These are phyloP conservation scores for Sebastes miniatus DNA, from an alignment of 2,797 vertebrate genomes.

Conservation along the genomic window DNA sequence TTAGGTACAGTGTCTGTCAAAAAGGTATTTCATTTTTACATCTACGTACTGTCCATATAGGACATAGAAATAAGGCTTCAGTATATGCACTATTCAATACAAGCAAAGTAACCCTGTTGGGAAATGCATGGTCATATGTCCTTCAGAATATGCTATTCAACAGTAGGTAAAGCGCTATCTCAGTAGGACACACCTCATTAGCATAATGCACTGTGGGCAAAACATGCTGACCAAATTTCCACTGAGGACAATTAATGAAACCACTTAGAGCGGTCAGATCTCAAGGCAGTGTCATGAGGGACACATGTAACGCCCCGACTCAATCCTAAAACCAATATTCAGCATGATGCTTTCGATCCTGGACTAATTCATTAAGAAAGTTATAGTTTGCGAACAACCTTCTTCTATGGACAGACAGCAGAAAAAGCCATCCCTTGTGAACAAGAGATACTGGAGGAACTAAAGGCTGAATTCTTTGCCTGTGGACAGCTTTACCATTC, in stretches of 20 bases:
- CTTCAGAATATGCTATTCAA: background rate
- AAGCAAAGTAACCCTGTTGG: constrained; percentile 3
- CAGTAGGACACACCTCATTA: constrained; percentile 1
- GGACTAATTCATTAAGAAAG: background rate
- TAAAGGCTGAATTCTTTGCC: too few relatives aligned
- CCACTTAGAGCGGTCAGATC: constrained; percentile 8
- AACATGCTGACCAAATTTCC: constrained; percentile 28
- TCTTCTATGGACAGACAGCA: background rate
- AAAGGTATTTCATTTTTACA: background rate
- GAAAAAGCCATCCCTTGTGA: background rate
- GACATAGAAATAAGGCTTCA: background rate
- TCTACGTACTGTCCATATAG: background rate
- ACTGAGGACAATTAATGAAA: constrained; percentile 36
- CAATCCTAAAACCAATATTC: constrained; percentile 11
- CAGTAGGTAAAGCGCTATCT: constrained; percentile 3
- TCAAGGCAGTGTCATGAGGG: background rate
- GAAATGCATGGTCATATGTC: background rate
- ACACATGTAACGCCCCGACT: background rate
- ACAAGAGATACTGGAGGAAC: background rate
- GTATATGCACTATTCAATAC: background rate
- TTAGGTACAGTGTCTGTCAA: background rate
- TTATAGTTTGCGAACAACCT: background rate
- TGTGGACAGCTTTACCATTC: background rate
- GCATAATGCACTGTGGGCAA: background rate
- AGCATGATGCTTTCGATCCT: constrained; percentile 1